A percentile compares a stretch with the other conserved stretches of the same genome.
Evolutionary conservation across 1,140 invertebrate species (phyloP).

Genomic region (Penaeus indicus): DNA sequence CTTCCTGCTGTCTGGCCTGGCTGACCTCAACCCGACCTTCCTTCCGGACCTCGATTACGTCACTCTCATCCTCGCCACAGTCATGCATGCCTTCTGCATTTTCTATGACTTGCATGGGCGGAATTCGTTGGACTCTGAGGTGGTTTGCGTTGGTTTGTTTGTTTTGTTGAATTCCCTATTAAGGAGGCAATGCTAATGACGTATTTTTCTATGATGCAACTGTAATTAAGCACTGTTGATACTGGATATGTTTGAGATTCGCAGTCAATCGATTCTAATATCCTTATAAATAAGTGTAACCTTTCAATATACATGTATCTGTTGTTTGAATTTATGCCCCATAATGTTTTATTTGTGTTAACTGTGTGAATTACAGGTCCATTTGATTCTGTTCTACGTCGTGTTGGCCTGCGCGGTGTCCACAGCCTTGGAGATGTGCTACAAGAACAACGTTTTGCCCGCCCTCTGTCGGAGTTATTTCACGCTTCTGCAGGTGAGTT

Average conservation of each 20-base stretch:
- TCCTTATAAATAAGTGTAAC: no score
- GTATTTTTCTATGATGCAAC: no score
- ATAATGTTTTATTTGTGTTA: no score
- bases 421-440: slow-evolving; percentile 70
- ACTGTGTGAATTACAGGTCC: slow-evolving; percentile 67
- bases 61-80: slow-evolving; percentile 69
- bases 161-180: no score
- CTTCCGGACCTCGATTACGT: slow-evolving; percentile 71
- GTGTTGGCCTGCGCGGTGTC: slow-evolving; percentile 68
- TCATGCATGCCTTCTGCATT: slow-evolving; percentile 72
- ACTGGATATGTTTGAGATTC: no score
- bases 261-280: no score
- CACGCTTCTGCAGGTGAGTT: no score
- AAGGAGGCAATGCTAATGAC: no score
- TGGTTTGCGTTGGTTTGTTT: slow-evolving; percentile 2
- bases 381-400: slow-evolving; percentile 71
- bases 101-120: slow-evolving; percentile 73
- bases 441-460: slow-evolving; percentile 69
- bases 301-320: no score
- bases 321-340: no score
- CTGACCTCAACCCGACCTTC: slow-evolving; percentile 71
- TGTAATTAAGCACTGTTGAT: no score
- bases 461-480: slow-evolving; percentile 70
- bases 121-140: slow-evolving; percentile 70
- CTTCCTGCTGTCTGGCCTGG: slow-evolving; percentile 71